Evolutionary conservation across 2,888 invertebrate species (phyloP).

Genomic region (Drosophila lutescens): DNA sequence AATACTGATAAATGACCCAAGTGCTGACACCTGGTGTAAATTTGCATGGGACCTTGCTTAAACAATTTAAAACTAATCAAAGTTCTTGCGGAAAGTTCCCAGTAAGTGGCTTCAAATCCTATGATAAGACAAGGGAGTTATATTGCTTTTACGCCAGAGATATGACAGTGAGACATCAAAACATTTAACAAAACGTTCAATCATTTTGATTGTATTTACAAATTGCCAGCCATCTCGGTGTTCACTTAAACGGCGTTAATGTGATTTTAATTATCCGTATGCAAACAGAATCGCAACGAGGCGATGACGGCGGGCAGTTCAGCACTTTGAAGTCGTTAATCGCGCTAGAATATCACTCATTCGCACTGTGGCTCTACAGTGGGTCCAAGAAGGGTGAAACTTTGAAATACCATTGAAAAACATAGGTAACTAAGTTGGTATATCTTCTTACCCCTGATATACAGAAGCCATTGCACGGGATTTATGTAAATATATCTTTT

Average conservation of each 20-base stretch:
- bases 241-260: slow-evolving; percentile 54
- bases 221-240: slow-evolving; percentile 6
- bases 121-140: neutral
- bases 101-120: neutral
- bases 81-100: slow-evolving; percentile 18
- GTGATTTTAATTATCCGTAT: slow-evolving; percentile 64
- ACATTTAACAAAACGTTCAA: slow-evolving; percentile 24
- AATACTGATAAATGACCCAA: slow-evolving; percentile 3
- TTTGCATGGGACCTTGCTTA: slow-evolving; percentile 9
- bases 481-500: neutral
- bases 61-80: neutral
- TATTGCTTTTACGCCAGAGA: neutral
- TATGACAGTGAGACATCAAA: neutral
- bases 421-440: no score
- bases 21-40: slow-evolving; percentile 21
- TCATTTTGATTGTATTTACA: slow-evolving; percentile 23
- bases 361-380: slow-evolving; percentile 13
- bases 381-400: neutral
- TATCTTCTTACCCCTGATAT: no score
- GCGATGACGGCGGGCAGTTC: slow-evolving; percentile 25
- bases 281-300: slow-evolving; percentile 44
- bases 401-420: neutral
- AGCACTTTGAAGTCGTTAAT: slow-evolving; percentile 43
- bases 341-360: slow-evolving; percentile 38
- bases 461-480: no score